Evolutionary conservation across 2,888 invertebrate genomes (phyloP), one percentile per base, ranked within the genome.

Genomic region (Diarsia rubi): DNA sequence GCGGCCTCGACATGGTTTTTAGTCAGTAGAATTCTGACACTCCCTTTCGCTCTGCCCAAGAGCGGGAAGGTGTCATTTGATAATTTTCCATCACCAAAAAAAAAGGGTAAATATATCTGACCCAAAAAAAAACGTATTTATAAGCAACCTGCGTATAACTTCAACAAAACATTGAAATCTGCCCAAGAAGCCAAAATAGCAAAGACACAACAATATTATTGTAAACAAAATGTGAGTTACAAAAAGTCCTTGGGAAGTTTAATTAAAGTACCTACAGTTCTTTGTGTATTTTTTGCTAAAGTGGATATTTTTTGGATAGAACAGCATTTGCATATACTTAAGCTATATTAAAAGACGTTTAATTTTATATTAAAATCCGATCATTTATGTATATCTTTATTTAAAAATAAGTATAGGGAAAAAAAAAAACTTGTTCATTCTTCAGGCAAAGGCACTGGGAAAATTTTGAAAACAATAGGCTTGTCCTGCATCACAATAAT

Each of bases 241-340:
- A 24, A 44, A 59, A 59, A 24, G 8, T n/a, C 31, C 49, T 68
- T 24, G 12, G 31, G 0, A 72, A 69, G 57, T 57, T 72, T 72
- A 72, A 72, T 77, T 79, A 64, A 70, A 73, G 37, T 49, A 44
- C 57, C 37, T n/a, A n/a, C n/a, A 27, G 64, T 37, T 37, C 9
- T 72, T 64, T 59, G 42, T 49, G 44, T 49, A 3, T 52, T 59
- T 37, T 64, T 14, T 27, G 5, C 14, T 21, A 19, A 63, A 49
- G 42, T 12, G 44, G 54, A 24, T 47, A 57, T 79, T 52, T 76
- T 76, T 79, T 44, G 24, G 27, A 57, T 49, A n/a, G 42, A 1
- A 63, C 9, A 2, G 42, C 16, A 49, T 79, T 77, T 59, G 19
- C 44, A 69, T 69, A 45, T 44, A 24, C 3, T 44, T 31, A 42